Percentiles rank a stretch among this genome's conserved stretches.
phyloP scores from a whole-genome alignment of 2,888 invertebrate genomes.

The Morpho helenor region DNA sequence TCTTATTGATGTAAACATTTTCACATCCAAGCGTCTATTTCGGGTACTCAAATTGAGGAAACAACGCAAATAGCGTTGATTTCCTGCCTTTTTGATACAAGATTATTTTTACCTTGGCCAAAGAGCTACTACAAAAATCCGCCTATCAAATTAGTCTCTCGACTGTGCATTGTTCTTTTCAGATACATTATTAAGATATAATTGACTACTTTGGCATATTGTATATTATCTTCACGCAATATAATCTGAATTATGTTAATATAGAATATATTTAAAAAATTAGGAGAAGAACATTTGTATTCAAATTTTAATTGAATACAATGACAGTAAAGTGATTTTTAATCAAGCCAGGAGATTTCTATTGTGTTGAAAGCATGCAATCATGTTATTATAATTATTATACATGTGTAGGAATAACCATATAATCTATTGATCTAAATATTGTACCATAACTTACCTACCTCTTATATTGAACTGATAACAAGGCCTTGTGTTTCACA shows the following conservation, averaged over 20 bases:
- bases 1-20: constrained; percentile 4
- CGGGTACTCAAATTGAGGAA: constrained; percentile 19
- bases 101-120: constrained; percentile 34
- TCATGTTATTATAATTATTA: no score
- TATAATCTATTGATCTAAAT: no score
- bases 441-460: no score
- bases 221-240: constrained; percentile 2
- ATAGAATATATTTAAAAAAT: no score
- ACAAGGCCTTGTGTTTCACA: no score
- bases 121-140: constrained; percentile 31
- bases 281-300: no score
- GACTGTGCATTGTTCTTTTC: constrained; percentile 33
- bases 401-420: no score
- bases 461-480: no score
- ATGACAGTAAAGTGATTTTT: no score
- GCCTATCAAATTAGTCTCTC: constrained; percentile 31
- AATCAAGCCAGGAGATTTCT: no score
- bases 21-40: constrained; percentile 3
- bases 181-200: constrained; percentile 28
- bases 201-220: constrained; percentile 9
- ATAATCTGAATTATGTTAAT: background rate
- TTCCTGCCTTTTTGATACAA: constrained; percentile 33
- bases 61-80: constrained; percentile 29
- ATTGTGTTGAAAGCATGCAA: no score
- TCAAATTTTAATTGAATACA: no score